Conservation (phyloP, 2,888 invertebrate species). For the Zootermopsis nevadensis region DNA sequence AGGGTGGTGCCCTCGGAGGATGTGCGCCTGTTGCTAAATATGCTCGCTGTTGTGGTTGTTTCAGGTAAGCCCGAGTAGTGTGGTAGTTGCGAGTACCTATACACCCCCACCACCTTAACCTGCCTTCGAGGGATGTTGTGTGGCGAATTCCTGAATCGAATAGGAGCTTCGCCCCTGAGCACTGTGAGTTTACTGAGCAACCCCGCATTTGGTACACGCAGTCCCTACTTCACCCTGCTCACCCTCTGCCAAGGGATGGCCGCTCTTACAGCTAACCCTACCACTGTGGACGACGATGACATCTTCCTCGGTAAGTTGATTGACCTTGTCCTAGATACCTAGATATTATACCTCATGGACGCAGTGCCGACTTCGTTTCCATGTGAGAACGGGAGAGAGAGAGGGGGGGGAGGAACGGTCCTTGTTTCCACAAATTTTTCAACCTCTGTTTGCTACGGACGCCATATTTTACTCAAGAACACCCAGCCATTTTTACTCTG, state of each 20-base stretch:
- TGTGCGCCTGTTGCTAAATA: not conserved
- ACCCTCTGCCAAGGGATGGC: conserved; percentile 71
- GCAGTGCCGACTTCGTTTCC: no score
- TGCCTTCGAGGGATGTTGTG: conserved; percentile 63
- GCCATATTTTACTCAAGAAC: no score
- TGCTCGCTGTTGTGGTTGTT: not conserved
- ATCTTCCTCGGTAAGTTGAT: conserved; percentile 73
- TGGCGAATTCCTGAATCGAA: conserved; percentile 65
- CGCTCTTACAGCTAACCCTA: conserved; percentile 65
- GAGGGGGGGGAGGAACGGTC: not conserved
- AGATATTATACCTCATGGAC: no score
- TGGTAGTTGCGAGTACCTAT: not conserved
- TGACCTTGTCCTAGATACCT: no score
- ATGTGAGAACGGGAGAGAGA: not conserved
- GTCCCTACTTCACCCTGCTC: conserved; percentile 71
- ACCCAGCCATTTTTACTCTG: no score
- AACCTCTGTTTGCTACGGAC: no score
- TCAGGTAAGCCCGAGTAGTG: conserved; percentile 45
- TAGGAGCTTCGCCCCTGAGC: conserved; percentile 61
- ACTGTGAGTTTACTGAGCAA: conserved; percentile 57
- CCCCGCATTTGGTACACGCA: conserved; percentile 60
- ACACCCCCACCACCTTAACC: conserved; percentile 7
- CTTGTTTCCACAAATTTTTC: no score
- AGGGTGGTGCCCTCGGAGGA: no score
- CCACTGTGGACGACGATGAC: conserved; percentile 67